Evolutionary conservation across 2,113 vertebrate genomes (phyloP).

Genomic region (Ammodytes marinus): DNA sequence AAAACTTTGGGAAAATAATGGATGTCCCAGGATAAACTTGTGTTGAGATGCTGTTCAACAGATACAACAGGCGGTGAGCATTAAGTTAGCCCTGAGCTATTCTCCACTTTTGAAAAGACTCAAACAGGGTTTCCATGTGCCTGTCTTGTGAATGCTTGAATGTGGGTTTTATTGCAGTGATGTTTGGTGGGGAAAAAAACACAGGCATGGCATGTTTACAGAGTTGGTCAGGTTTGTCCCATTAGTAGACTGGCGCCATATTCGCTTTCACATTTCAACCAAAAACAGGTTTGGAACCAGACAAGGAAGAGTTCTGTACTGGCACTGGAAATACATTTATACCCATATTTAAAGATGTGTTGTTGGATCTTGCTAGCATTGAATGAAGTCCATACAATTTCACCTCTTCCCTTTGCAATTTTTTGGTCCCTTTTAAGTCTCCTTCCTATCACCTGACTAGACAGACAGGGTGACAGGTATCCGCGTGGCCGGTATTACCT

Average conservation of each 20-base stretch:
- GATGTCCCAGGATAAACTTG: background rate
- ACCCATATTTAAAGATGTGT: conserved; percentile 11
- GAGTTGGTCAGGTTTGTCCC: conserved; percentile 6
- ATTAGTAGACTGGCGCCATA: conserved; percentile 13
- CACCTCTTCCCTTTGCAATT: background rate
- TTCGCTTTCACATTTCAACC: conserved; percentile 18
- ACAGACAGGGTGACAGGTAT: background rate
- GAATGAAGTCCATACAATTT: background rate
- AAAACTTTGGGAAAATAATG: conserved; percentile 9
- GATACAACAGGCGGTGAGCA: background rate
- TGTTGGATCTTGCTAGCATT: background rate
- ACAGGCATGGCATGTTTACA: background rate
- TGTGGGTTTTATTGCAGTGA: conserved; percentile 3
- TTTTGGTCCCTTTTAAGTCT: background rate
- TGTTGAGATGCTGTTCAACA: background rate
- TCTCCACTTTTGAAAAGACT: background rate
- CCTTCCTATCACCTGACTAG: background rate
- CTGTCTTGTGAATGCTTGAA: background rate
- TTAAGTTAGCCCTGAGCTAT: background rate
- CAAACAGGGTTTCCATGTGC: background rate
- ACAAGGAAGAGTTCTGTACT: background rate
- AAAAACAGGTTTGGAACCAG: conserved; percentile 19
- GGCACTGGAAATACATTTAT: conserved; percentile 2
- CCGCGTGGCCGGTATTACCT: background rate
- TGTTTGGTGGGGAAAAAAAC: conserved; percentile 19